Base-by-base conservation (phyloP, 2,888 invertebrate species). In the Busseola fusca region DNA sequence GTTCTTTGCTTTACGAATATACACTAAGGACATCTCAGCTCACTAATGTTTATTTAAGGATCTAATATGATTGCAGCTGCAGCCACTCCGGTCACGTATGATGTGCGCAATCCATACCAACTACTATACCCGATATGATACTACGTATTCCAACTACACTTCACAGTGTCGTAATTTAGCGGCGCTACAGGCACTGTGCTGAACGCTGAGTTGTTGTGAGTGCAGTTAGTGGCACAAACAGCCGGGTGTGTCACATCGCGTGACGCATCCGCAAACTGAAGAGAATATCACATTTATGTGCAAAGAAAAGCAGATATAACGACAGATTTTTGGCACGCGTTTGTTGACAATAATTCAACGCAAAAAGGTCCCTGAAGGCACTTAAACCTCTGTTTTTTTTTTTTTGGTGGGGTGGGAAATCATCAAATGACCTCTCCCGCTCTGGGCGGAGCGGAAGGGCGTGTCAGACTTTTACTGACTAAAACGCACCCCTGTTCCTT, bases 31-130 rank as follows among this genome's bases (percentile, higher is more conserved):
- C 25, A 27, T 42, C 45, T 10, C 12, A 25, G 21, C 63, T 48
- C 58, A 30, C 25, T 21, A 34, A 45, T 69, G 45, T 74, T 56
- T 69, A 54, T 71, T 45, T 72, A 52, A 27, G 69, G 48, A 72
- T 65, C 21, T 60, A 48, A 63, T 72, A 64, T 65, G 66, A 62
- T 79, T 65, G 60, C 72, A 63, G n/a, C 45, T 27, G 66, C 57
- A 73, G 62, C 21, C 27, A 56, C 60, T 30, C 67, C 30, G 14
- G 74, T 64, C 78, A 78, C 83, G 78, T 82, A 30, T n/a, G 37
- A 25, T 25, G n/a, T 37, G 50, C 57, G 66, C 80, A 64, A 73
- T 78, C 56, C 83, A 82, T 78, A 65, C 64, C 57, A 82, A 78
- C 56, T 54, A 57, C 25, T 30, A 48, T 4, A 56, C 45, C 7